phyloP scores from a whole-genome alignment of 2,113 vertebrate genomes.

The Oryzias javanicus region DNA sequence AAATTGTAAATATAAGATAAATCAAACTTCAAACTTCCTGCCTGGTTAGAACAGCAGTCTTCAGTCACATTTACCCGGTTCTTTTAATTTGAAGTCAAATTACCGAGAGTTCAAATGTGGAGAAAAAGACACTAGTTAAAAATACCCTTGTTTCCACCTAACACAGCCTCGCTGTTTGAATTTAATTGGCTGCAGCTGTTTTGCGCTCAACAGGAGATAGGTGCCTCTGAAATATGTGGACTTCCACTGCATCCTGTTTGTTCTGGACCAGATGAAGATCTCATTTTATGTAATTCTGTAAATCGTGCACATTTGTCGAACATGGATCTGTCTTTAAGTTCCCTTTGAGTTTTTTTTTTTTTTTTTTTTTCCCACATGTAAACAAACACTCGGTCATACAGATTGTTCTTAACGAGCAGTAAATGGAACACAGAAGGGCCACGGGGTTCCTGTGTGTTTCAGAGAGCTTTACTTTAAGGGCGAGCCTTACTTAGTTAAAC shows the following conservation, averaged over 20 bases:
- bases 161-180: constrained; percentile 21
- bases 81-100: too few relatives aligned
- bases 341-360: constrained; percentile 6
- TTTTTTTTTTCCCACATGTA: constrained; percentile 39
- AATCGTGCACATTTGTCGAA: constrained; percentile 10
- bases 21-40: too few relatives aligned
- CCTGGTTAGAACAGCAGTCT: not conserved
- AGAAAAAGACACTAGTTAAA: constrained; percentile 13
- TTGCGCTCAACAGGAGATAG: constrained; percentile 1
- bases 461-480: constrained; percentile 69
- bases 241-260: constrained; percentile 12
- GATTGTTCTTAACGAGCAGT: constrained; percentile 51
- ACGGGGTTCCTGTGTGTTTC: constrained; percentile 63
- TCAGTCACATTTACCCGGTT: not conserved
- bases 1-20: too few relatives aligned
- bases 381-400: constrained; percentile 44
- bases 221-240: constrained; percentile 11
- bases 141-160: constrained; percentile 4
- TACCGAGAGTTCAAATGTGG: not conserved
- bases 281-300: constrained; percentile 1
- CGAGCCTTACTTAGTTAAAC: constrained; percentile 78
- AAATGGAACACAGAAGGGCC: constrained; percentile 43
- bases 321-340: not conserved
- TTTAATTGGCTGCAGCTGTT: constrained; percentile 56
- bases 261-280: constrained; percentile 6